phyloP scores from a whole-genome alignment of 2,797 vertebrate genomes.

The Catharus ustulatus region DNA sequence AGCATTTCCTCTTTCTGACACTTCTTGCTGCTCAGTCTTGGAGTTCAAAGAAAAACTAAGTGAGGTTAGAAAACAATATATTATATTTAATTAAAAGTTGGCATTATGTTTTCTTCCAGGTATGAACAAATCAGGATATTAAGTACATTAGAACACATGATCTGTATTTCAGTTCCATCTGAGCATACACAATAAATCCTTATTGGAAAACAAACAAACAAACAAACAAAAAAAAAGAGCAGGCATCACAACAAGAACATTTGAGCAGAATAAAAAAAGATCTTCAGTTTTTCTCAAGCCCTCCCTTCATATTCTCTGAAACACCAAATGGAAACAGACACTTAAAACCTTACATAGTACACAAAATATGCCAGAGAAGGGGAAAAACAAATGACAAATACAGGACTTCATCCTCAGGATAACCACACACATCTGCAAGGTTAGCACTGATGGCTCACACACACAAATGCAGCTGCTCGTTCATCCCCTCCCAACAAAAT shows the following conservation, averaged over 20 bases:
- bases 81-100: conserved; percentile 46
- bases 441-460: not conserved
- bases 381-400: not conserved
- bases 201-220: too few relatives aligned
- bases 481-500: not conserved
- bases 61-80: conserved; percentile 48
- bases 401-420: not conserved
- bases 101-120: not conserved
- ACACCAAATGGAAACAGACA: not conserved
- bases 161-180: not conserved
- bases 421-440: not conserved
- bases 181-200: not conserved
- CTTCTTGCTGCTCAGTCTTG: not conserved
- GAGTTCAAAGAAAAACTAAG: conserved; percentile 23
- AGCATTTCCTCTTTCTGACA: not conserved
- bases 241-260: not conserved
- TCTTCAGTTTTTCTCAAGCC: not conserved
- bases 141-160: not conserved
- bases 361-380: not conserved
- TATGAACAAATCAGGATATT: not conserved
- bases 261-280: not conserved
- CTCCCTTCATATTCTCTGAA: not conserved
- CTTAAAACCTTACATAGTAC: not conserved
- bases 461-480: not conserved
- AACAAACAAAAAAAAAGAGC: not conserved